Base-by-base conservation (phyloP, 1,140 invertebrate genomes). In the Vollenhovia emeryi region DNA sequence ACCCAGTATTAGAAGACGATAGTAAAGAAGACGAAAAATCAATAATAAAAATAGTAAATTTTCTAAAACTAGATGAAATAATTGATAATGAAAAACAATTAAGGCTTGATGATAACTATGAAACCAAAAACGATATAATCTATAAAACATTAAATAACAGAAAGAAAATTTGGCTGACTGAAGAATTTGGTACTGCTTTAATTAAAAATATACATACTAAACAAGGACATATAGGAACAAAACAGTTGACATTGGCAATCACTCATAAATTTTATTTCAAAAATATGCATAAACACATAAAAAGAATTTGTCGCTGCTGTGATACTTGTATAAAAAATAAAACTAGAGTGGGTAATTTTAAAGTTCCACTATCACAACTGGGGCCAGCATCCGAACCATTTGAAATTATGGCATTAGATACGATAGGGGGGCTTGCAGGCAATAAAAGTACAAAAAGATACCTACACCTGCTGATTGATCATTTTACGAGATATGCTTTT, bases 351-450 rank as follows among this genome's bases (percentile, higher is more conserved):
- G 24, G 13, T 15, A 48, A 48, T 18, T 48, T 15, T 15, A 18
- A 48, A 48, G 45, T 4, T 4, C 45, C 45, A 62, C 85, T 92
- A 89, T 93, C 92, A 27, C 87, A 93, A n/a, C 88, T 94, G 76
- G 93, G 93, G 78, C 93, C 92, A 15, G 91, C 92, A 0, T 89
- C 59, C 85, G 55, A 89, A 60, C 92, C 91, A n/a, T 92, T 88
- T 62, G 94, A 93, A 94, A 95, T 93, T 52, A 68, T 91, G 7
- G 91, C 91, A 13, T 66, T 93, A 11, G 91, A 93, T 52, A 93
- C 90, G n/a, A 93, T 93, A 78, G 92, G 89, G 24, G 91, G 90
- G 18, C 69, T 78, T 11, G 45, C 15, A 27, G 45, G 45, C 3
- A 69, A 43, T 13, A 64, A 33, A 60, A 48, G 45, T 4, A 48